A percentile compares a stretch with the other conserved stretches of the same genome.
Evolutionary conservation across 2,888 invertebrate genomes (phyloP).

Genomic region (Chymomyza procnemis): DNA sequence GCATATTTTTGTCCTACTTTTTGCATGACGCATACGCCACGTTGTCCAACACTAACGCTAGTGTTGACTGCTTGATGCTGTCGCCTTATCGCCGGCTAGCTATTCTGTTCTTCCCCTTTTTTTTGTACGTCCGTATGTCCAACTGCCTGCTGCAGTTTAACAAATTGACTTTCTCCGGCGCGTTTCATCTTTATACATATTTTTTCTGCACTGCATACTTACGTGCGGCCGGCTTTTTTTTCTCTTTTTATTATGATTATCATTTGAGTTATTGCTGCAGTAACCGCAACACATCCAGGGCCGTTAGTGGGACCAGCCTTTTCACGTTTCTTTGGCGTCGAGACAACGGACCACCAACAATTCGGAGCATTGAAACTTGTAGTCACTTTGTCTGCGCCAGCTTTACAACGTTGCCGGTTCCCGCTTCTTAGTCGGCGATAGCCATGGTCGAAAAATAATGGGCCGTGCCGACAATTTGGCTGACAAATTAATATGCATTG

Average conservation of each 20-base stretch:
- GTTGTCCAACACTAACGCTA: conserved; percentile 16
- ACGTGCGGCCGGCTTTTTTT: conserved; percentile 34
- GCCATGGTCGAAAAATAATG: conserved; percentile 43
- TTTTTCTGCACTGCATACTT: conserved; percentile 46
- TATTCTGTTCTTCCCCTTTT: not conserved
- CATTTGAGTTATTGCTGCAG: conserved; percentile 70
- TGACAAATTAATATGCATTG: conserved; percentile 62
- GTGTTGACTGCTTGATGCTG: conserved; percentile 9
- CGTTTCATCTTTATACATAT: conserved; percentile 25
- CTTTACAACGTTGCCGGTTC: conserved; percentile 20
- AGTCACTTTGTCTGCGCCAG: conserved; percentile 64
- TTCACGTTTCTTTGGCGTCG: conserved; percentile 55
- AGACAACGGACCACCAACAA: not conserved
- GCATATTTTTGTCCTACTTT: conserved; percentile 58
- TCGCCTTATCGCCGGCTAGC: conserved; percentile 11
- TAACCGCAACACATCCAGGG: conserved; percentile 30
- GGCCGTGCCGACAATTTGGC: conserved; percentile 41
- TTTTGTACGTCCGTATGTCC: conserved; percentile 1
- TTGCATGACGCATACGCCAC: conserved; percentile 25
- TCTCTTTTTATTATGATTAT: conserved; percentile 65
- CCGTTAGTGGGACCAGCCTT: conserved; percentile 17
- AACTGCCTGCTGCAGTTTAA: conserved; percentile 58
- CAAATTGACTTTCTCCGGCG: conserved; percentile 69
- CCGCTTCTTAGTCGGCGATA: conserved; percentile 15
- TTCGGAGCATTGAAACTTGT: conserved; percentile 34